Conservation (phyloP, 2,113 vertebrate species). For the Neotoma lepida region DNA sequence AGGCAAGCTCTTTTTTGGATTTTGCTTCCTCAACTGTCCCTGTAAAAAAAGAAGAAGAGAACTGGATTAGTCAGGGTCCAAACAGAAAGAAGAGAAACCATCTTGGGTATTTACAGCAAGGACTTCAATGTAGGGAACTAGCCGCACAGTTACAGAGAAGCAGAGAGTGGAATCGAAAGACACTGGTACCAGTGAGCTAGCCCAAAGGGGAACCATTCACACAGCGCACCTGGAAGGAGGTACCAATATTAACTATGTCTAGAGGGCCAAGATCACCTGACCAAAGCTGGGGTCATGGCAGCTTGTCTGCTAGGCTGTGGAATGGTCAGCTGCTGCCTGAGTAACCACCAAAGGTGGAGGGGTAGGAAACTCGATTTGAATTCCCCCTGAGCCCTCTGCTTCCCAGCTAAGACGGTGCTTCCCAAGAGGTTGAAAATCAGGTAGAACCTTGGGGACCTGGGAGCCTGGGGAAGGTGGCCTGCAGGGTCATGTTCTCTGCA, state of each 20-base stretch:
- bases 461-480: background rate
- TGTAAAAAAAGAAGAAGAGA: background rate
- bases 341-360: background rate
- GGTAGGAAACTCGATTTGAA: background rate
- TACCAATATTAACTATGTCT: background rate
- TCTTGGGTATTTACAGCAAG: background rate
- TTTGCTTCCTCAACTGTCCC: background rate
- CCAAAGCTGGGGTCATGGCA: background rate
- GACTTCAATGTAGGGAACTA: background rate
- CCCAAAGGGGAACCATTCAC: background rate
- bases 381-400: background rate
- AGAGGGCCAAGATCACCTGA: background rate
- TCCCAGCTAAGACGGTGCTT: background rate
- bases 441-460: background rate
- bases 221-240: background rate
- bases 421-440: background rate
- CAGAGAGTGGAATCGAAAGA: background rate
- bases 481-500: background rate
- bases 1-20: background rate
- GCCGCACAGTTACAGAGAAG: background rate
- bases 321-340: background rate
- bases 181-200: background rate
- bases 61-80: background rate
- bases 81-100: background rate
- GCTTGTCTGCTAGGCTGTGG: background rate